phyloP scores from a whole-genome alignment of 2,888 invertebrate species.

The Mactromeris polynyma region DNA sequence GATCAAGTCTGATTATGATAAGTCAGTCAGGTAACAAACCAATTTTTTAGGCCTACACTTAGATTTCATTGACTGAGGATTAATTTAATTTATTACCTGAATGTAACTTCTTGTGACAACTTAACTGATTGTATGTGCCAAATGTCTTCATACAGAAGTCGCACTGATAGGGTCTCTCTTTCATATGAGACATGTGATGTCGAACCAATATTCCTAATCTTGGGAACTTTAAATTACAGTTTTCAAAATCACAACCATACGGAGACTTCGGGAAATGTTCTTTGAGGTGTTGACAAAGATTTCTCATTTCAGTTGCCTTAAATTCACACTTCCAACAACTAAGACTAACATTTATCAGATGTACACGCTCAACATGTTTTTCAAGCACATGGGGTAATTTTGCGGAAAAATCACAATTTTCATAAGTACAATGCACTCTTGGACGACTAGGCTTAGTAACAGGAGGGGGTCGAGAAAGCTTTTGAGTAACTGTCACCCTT shows the following conservation, averaged over 20 bases:
- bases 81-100: conserved; percentile 80
- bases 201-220: conserved; percentile 89
- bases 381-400: conserved; percentile 50
- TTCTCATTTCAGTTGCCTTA: conserved; percentile 90
- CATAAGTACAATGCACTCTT: conserved; percentile 52
- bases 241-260: conserved; percentile 89
- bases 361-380: conserved; percentile 67
- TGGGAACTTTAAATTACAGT: conserved; percentile 88
- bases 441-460: not conserved
- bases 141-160: conserved; percentile 89
- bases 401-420: conserved; percentile 70
- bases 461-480: not conserved
- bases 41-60: too few species aligned
- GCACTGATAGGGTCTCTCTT: conserved; percentile 88
- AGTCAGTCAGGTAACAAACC: too few species aligned
- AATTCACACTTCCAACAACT: conserved; percentile 90
- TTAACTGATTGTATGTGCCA: conserved; percentile 89
- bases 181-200: conserved; percentile 90
- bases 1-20: too few species aligned
- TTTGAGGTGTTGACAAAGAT: conserved; percentile 90
- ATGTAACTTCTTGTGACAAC: conserved; percentile 90
- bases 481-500: not conserved
- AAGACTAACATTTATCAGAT: conserved; percentile 61
- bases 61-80: too few species aligned
- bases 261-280: conserved; percentile 89